A percentile compares a stretch with the other conserved stretches of the same genome.
These are phyloP conservation scores for Drosophila birchii DNA, from an alignment of 2,888 invertebrate species.

Conservation along the genomic window DNA sequence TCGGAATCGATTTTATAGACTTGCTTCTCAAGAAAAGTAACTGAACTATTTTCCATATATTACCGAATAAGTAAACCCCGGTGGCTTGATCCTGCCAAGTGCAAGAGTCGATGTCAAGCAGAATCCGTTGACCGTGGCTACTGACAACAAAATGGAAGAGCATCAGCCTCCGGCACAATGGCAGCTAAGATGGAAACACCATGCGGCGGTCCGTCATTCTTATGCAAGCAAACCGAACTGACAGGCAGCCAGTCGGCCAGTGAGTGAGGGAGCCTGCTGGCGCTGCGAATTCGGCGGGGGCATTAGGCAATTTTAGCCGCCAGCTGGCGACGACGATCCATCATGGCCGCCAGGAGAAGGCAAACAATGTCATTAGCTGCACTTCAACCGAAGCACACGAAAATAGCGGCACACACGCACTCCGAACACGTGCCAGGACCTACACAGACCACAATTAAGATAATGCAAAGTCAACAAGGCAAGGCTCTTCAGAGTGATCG, in stretches of 20 bases:
- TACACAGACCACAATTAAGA: slow-evolving; percentile 65
- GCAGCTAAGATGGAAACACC: neutral
- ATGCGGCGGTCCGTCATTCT: slow-evolving; percentile 13
- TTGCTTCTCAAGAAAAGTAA: neutral
- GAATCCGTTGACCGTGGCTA: neutral
- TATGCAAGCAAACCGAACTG: slow-evolving; percentile 11
- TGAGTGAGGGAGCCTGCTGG: neutral
- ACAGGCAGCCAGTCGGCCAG: neutral
- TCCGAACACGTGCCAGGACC: slow-evolving; percentile 54
- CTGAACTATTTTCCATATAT: neutral
- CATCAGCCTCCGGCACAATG: neutral
- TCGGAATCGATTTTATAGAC: slow-evolving; percentile 3
- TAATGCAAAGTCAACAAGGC: slow-evolving; percentile 61
- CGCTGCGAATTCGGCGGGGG: neutral
- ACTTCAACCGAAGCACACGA: slow-evolving; percentile 28
- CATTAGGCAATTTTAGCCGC: slow-evolving; percentile 28
- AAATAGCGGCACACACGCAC: slow-evolving; percentile 22
- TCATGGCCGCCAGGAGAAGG: slow-evolving; percentile 21
- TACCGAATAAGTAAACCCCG: neutral
- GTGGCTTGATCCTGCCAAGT: neutral
- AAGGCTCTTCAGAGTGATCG: slow-evolving; percentile 9
- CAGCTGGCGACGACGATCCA: slow-evolving; percentile 32
- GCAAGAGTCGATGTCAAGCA: neutral
- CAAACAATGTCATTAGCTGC: slow-evolving; percentile 46
- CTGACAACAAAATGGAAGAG: neutral